A percentile compares a stretch with the other conserved stretches of the same genome.
Evolutionary conservation across 2,113 vertebrate species (phyloP).

Genomic region (Macrotis lagotis): DNA sequence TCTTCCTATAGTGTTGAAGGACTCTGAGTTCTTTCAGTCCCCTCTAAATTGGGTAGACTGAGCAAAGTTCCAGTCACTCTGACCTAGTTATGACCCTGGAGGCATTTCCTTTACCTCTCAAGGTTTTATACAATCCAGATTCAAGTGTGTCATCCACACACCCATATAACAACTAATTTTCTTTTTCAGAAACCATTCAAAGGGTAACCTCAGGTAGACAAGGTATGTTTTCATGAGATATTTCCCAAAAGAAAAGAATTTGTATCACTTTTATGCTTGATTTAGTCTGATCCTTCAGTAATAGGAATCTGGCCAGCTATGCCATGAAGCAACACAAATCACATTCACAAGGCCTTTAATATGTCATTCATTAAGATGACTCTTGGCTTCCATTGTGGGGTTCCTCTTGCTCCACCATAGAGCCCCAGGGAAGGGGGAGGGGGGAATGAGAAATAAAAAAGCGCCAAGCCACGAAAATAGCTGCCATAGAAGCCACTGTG

Average conservation of each 20-base stretch:
- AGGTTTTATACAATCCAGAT: not conserved
- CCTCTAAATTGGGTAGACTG: not conserved
- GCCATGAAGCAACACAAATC: constrained; percentile 77
- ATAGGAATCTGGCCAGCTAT: constrained; percentile 74
- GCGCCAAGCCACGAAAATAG: constrained; percentile 84
- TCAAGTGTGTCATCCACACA: not conserved
- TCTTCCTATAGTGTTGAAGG: not conserved
- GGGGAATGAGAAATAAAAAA: constrained; percentile 49
- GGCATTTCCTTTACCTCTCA: not conserved
- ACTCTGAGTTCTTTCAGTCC: not conserved
- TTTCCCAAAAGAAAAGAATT: constrained; percentile 72
- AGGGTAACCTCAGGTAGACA: constrained; percentile 50
- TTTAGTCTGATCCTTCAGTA: constrained; percentile 74
- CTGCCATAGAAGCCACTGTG: constrained; percentile 80
- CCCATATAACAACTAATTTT: not conserved
- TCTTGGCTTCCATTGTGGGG: constrained; percentile 74
- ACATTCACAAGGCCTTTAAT: constrained; percentile 76
- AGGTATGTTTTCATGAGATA: constrained; percentile 55
- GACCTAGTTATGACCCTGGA: not conserved
- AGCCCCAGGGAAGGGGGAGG: constrained; percentile 75
- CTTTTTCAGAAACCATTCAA: constrained; percentile 34
- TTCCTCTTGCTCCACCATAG: constrained; percentile 78
- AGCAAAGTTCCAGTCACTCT: not conserved
- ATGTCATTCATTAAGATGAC: constrained; percentile 82
- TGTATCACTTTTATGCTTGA: constrained; percentile 72